phyloP scores from a whole-genome alignment of 2,888 invertebrate genomes.

The Ecliptopera silaceata region DNA sequence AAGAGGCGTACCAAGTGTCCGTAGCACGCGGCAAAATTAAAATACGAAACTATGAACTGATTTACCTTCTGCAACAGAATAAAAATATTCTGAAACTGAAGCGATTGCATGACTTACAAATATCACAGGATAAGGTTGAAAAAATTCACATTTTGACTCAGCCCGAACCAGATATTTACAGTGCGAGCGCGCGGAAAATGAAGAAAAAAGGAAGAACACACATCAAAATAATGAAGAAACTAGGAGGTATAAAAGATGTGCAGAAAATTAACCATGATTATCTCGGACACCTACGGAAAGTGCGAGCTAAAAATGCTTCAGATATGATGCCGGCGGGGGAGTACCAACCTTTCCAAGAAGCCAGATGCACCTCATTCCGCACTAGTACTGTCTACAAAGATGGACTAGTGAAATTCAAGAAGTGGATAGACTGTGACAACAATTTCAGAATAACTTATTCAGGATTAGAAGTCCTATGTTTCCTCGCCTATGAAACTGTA shows the following conservation, averaged over 20 bases:
- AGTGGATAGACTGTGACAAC: conserved; percentile 85
- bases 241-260: conserved; percentile 82
- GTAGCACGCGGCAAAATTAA: conserved; percentile 84
- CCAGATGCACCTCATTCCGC: conserved; percentile 88
- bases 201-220: conserved; percentile 65
- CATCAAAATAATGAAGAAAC: conserved; percentile 78
- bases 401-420: conserved; percentile 81
- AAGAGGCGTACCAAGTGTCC: conserved; percentile 88
- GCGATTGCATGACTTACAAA: conserved; percentile 88
- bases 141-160: conserved; percentile 46
- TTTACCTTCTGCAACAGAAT: conserved; percentile 90
- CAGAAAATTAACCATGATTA: conserved; percentile 80
- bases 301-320: conserved; percentile 82
- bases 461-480: conserved; percentile 91
- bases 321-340: conserved; percentile 80
- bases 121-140: conserved; percentile 80
- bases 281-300: conserved; percentile 82
- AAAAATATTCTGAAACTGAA: conserved; percentile 88
- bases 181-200: conserved; percentile 17
- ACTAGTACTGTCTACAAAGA: conserved; percentile 59
- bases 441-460: conserved; percentile 84
- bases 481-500: conserved; percentile 94
- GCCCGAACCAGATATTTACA: conserved; percentile 50
- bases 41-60: conserved; percentile 84
- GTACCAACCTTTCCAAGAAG: conserved; percentile 91